Evolutionary conservation across 2,797 vertebrate species (phyloP), one percentile per base, ranked within the genome.

Genomic region (Crenichthys baileyi): DNA sequence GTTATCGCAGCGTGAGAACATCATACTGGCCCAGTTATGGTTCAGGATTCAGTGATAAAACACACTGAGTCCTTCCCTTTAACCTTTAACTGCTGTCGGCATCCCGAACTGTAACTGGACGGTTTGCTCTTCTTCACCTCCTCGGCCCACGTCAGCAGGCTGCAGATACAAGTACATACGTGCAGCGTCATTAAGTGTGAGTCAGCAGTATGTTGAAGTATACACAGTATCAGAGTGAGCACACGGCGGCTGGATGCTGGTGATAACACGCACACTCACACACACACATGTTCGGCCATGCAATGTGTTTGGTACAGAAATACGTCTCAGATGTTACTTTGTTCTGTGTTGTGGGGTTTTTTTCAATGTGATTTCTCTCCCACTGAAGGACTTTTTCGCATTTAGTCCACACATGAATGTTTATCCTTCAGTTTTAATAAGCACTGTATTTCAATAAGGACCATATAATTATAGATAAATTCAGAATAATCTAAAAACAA

Each of bases 141-240:
- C 22, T 2, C 22, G 22, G 4, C 8, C 7, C 39, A 44, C 4
- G 36, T 60, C 63, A 15, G 31, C 51, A 13, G 51, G 51, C 51
- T 7, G 53, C 53, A 39, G 72, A 41, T 41, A 75, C 55, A 58
- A 5, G 1, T 31, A 15, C 71, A 41, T 24, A 39, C 4, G 31
- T 41, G 53, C 7, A 31, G 76, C 16, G 22, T 67, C 56, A 68
- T 63, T 60, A 51, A 56, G 18, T 3, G 68, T 92, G 88, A 89
- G 75, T 85, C 81, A 83, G 86, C 86, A 53, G 20, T 76, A 79
- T 81, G 36, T 70, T 55, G 56, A 73, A 20, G 2, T 1, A n/a
- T 44, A 71, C 73, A 53, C 76, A 72, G 72, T 75, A 87, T 90
- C 85, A 85, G 87, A 83, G 78, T 44, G 26, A 56, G 77, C 24